Conservation (phyloP, 2,797 vertebrate genomes). For the Acanthopagrus latus region DNA sequence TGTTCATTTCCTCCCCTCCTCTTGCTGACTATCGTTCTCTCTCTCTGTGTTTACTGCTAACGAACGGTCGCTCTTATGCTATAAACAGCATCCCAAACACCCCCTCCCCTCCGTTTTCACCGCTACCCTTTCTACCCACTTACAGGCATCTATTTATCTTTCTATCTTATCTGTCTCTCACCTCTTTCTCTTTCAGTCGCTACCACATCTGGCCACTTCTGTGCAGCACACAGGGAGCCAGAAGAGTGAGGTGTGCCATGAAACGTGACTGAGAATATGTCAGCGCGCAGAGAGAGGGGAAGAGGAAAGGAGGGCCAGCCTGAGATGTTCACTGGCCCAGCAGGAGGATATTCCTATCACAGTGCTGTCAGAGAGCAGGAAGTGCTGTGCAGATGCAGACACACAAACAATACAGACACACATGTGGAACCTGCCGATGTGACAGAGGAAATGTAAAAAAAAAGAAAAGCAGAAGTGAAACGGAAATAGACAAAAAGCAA, state of each 20-base stretch:
- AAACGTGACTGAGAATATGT: slow-evolving; percentile 45
- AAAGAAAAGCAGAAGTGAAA: slow-evolving; percentile 49
- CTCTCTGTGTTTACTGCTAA: slow-evolving; percentile 47
- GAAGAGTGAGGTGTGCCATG: slow-evolving; percentile 48
- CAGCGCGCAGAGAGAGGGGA: slow-evolving; percentile 15
- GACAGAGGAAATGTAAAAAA: slow-evolving; percentile 70
- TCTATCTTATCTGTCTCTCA: slow-evolving; percentile 25
- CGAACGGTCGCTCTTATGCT: slow-evolving; percentile 43
- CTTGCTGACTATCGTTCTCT: slow-evolving; percentile 25
- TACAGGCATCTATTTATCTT: not conserved
- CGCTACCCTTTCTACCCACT: slow-evolving; percentile 14
- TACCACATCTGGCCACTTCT: slow-evolving; percentile 60
- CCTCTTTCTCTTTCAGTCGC: slow-evolving; percentile 35
- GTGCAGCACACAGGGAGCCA: slow-evolving; percentile 31
- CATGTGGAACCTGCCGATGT: slow-evolving; percentile 37
- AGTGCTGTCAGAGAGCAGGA: slow-evolving; percentile 73
- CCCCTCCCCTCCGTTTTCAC: slow-evolving; percentile 14
- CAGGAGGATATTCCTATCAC: slow-evolving; percentile 69
- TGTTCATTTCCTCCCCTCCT: slow-evolving; percentile 69
- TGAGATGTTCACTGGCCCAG: slow-evolving; percentile 32
- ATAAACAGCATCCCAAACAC: slow-evolving; percentile 50
- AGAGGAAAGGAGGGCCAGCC: slow-evolving; percentile 40
- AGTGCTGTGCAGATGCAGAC: slow-evolving; percentile 57
- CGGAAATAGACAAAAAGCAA: slow-evolving; percentile 52
- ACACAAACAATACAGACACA: slow-evolving; percentile 15